Conservation (phyloP, 1,140 invertebrate genomes). For the Hypsibius dujardini region DNA sequence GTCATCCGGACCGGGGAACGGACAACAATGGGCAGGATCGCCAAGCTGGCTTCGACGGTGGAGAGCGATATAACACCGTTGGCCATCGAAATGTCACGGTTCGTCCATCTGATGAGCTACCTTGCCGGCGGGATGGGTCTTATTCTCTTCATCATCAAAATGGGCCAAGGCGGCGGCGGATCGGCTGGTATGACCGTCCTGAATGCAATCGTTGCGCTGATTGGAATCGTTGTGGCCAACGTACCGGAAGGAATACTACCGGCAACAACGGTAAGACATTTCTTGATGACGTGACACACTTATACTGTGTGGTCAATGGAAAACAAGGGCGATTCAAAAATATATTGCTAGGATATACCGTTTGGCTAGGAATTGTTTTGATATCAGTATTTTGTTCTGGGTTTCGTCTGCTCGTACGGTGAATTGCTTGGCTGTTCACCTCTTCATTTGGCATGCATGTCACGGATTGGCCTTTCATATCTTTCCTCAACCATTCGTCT, state of each 20-base stretch:
- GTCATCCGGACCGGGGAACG: conserved; percentile 29
- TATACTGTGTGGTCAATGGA: too few species aligned
- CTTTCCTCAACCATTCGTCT: too few species aligned
- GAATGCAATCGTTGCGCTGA: background rate
- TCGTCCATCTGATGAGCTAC: background rate
- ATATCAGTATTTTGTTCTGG: conserved; percentile 17
- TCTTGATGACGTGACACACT: too few species aligned
- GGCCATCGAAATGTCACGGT: conserved; percentile 1
- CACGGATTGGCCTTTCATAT: too few species aligned
- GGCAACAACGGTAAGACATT: conserved; percentile 27
- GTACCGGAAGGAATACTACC: conserved; percentile 25
- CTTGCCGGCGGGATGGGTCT: background rate
- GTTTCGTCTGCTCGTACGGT: too few species aligned
- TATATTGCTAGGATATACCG: too few species aligned
- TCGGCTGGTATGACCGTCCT: background rate
- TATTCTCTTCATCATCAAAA: background rate
- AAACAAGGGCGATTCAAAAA: too few species aligned
- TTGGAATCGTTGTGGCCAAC: conserved; percentile 17
- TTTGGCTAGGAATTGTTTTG: conserved; percentile 21
- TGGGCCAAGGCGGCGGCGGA: background rate
- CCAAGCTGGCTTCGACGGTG: conserved; percentile 4
- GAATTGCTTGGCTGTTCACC: too few species aligned
- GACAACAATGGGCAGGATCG: conserved; percentile 22
- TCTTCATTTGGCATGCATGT: too few species aligned
- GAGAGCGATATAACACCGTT: background rate